Evolutionary conservation across 2,797 vertebrate species (phyloP), one percentile per base, ranked within the genome.

Genomic region (Hippopotamyrus pictus): DNA sequence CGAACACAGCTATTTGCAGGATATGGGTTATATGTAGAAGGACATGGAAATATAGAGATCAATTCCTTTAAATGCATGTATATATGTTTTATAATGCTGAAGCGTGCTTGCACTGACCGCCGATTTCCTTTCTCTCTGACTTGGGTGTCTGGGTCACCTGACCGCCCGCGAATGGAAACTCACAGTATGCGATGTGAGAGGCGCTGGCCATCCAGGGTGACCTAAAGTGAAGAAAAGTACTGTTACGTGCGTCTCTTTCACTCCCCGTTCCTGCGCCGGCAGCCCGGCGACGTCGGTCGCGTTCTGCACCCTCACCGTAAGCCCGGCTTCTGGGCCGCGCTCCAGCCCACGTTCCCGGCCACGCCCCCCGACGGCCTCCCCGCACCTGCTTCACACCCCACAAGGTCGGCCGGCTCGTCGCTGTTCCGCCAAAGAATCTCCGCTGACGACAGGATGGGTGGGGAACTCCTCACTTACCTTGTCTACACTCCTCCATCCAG

Each of bases 381-480:
- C 19, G 53, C 62, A 90, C 87, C 90, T 90, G 89, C 89, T 90
- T 44, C 44, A 50, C 53, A 25, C 33, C 83, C 88, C 65, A 14
- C 90, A 54, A 87, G 53, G 89, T 87, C 29, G n/a, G 54, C 19
- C 8, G 50, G 22, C 17, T 87, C 17, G n/a, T 44, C 0, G 44
- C n/a, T 25, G 62, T 69, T 54, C 37, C 37, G 48, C 51, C 46
- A 33, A 76, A 22, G 65, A 29, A 17, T 51, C 29, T 3, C 59
- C 73, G 29, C 33, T 37, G 65, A 14, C 1, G 65, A 69, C 9
- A 33, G 65, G 62, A 29, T 29, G 25, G 25, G 62, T 3, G 22
- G 1, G 29, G 25, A 5, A 12, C 65, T 5, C 12, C 65, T 69
- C 29, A 4, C 29, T 69, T 33, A 69, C 25, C 29, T 33, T 69